These are phyloP conservation scores for Morpho achilles DNA, from an alignment of 2,888 invertebrate genomes.

Conservation along the genomic window DNA sequence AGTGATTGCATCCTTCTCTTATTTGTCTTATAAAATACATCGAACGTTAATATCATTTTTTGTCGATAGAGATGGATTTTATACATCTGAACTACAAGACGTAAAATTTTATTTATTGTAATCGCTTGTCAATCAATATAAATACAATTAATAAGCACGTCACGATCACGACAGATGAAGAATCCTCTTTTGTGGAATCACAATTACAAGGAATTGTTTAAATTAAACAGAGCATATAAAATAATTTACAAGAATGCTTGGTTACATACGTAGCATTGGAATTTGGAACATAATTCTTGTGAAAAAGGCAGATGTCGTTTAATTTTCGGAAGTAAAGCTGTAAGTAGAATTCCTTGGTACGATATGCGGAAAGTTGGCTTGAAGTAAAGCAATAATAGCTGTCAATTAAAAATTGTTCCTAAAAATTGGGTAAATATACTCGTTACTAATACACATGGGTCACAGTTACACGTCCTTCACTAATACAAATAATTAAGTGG, in stretches of 20 bases:
- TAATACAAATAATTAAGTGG: too few species aligned
- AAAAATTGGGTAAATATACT: too few species aligned
- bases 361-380: too few species aligned
- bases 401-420: too few species aligned
- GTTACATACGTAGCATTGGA: slow-evolving; percentile 10
- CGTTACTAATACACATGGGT: too few species aligned
- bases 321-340: neutral
- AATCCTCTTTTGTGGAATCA: slow-evolving; percentile 28
- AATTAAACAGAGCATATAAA: slow-evolving; percentile 17
- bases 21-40: neutral
- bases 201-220: slow-evolving; percentile 23
- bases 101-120: slow-evolving; percentile 25
- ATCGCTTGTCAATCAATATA: slow-evolving; percentile 23
- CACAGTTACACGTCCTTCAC: too few species aligned
- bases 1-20: neutral
- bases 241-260: slow-evolving; percentile 12
- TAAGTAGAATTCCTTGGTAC: too few species aligned
- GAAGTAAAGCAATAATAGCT: too few species aligned
- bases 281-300: neutral
- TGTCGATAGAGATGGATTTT: neutral
- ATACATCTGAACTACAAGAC: neutral
- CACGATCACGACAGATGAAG: slow-evolving; percentile 25
- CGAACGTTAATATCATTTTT: neutral
- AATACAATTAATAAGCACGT: slow-evolving; percentile 25
- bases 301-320: slow-evolving; percentile 5